Evolutionary conservation across 2,888 invertebrate species (phyloP), one percentile per base, ranked within the genome.

Genomic region (Stenichneumon culpator): DNA sequence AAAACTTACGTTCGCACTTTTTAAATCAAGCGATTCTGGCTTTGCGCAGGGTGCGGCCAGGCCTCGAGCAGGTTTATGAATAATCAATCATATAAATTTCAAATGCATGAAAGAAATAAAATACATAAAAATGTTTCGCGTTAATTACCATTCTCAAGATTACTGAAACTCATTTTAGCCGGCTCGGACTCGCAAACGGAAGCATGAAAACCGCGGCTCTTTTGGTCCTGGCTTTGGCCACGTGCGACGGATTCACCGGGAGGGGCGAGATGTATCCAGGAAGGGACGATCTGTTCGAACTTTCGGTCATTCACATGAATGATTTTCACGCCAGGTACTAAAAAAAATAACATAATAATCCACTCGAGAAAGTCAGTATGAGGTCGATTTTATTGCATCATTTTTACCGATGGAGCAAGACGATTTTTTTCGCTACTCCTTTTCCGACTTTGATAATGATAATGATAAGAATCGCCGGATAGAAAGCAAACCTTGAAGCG

Each of bases 251-350:
- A 11, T 90, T 90, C 73, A 90, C 92, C 14, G 91, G 88, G 5
- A 88, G 87, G 19, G 90, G 89, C 79, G 72, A 89, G 5, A 57
- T 87, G 57, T 89, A 92, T 81, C 90, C 90, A 0, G 91, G 90
- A 16, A 89, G 89, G 68, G 73, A 87, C n/a, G 95, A 95, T 88
- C 88, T 95, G 44, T 95, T 95, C 86, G 94, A 94, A 85, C 90
- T 96, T 83, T 95, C 96, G 87, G 94, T 96, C 72, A 93, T 95
- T 86, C 95, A 95, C 91, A 94, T 94, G 87, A 95, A 95, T 91
- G 95, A 95, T 86, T 95, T 95, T 87, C 95, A 95, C 85, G 95
- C 95, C 1, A 95, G 95, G 95, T 95, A 92, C 88, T 32, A 57
- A 32, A 73, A 6, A 16, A 74, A 50, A 32, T 16, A 44, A 47